Evolutionary conservation across 2,888 invertebrate species (phyloP).

Genomic region (Onchidella celtica): DNA sequence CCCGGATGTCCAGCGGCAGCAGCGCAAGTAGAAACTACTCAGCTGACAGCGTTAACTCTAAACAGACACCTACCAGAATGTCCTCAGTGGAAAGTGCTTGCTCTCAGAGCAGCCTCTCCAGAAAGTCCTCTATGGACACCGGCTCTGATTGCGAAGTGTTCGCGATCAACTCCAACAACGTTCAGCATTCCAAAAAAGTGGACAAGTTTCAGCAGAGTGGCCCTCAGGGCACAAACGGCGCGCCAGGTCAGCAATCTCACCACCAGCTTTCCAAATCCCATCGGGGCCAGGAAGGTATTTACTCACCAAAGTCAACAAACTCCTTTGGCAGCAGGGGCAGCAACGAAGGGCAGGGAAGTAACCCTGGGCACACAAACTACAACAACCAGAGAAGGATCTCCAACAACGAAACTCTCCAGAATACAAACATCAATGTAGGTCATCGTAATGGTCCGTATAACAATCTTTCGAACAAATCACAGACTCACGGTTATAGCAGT

Average conservation of each 20-base stretch:
- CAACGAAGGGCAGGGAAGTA: neutral
- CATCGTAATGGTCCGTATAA: neutral
- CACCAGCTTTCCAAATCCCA: neutral
- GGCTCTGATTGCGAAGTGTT: conserved; percentile 30
- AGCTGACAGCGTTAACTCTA: conserved; percentile 1
- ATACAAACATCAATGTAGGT: neutral
- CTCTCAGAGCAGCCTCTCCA: conserved; percentile 18
- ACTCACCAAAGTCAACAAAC: neutral
- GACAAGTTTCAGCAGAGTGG: neutral
- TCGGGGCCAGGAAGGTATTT: neutral
- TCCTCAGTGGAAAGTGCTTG: conserved; percentile 22
- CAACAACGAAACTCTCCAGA: neutral
- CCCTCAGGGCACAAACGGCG: neutral
- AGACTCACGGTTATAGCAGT: neutral
- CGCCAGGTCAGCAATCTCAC: neutral
- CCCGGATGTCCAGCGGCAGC: conserved; percentile 58
- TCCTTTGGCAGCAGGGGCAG: neutral
- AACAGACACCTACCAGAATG: conserved; percentile 30
- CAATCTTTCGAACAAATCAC: neutral
- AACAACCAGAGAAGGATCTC: neutral
- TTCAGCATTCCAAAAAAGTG: neutral
- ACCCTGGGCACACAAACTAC: neutral
- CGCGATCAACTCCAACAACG: neutral
- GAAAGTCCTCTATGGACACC: conserved; percentile 32
- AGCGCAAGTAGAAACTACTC: conserved; percentile 55